Conservation (phyloP, 2,797 vertebrate species). For the Microchirus variegatus region DNA sequence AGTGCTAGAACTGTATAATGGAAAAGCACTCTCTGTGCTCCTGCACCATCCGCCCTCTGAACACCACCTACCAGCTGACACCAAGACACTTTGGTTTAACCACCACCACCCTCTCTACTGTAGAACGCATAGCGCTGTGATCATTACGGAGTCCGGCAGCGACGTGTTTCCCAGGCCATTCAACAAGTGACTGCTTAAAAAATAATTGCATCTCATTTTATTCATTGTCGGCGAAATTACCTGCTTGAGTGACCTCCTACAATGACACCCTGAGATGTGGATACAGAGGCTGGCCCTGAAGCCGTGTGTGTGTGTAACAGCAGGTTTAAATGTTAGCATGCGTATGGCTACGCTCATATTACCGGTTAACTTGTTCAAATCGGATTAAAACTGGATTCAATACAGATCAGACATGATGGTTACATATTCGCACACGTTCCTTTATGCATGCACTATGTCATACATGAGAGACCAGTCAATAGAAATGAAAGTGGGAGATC, state of each 20-base stretch:
- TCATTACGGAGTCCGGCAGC: conserved; percentile 64
- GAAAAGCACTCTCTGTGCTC: no score
- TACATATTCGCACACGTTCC: no score
- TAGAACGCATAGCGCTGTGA: conserved; percentile 45
- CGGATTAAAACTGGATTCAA: no score
- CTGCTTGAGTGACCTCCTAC: conserved; percentile 67
- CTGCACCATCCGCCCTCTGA: no score
- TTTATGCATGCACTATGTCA: no score
- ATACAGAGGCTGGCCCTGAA: conserved; percentile 45
- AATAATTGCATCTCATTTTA: conserved; percentile 77
- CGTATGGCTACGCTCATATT: not conserved
- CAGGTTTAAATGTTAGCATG: conserved; percentile 6
- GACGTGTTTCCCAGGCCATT: conserved; percentile 63
- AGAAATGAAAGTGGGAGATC: no score
- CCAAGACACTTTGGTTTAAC: conserved; percentile 45
- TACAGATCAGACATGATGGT: no score
- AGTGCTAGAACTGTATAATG: no score
- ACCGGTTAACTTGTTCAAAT: no score
- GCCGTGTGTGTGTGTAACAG: conserved; percentile 16
- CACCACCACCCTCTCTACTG: conserved; percentile 62
- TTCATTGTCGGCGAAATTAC: conserved; percentile 78
- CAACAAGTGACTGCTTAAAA: conserved; percentile 75
- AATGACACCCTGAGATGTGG: conserved; percentile 63
- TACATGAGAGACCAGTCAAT: no score
- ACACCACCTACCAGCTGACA: no score